phyloP scores from a whole-genome alignment of 2,888 invertebrate genomes.

The Neuroscelio doddi region DNA sequence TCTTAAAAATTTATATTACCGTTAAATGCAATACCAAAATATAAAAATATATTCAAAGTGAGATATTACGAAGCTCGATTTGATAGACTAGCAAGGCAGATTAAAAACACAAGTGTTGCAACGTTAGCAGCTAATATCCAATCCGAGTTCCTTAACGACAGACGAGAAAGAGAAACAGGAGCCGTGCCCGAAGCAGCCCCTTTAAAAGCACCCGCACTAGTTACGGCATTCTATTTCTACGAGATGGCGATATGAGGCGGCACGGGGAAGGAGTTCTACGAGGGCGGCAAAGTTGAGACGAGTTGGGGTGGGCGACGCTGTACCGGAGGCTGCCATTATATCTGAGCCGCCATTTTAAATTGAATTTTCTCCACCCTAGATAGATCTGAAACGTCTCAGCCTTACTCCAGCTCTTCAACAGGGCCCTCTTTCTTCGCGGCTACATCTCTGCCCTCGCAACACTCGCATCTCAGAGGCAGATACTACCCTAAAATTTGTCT shows the following conservation, averaged over 20 bases:
- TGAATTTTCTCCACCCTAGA: slow-evolving; percentile 71
- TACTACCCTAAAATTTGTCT: slow-evolving; percentile 52
- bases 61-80: too few relatives aligned
- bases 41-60: too few relatives aligned
- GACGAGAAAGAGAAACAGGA: slow-evolving; percentile 35
- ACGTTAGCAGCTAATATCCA: slow-evolving; percentile 34
- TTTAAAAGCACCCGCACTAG: slow-evolving; percentile 55
- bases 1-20: too few relatives aligned
- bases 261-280: slow-evolving; percentile 54
- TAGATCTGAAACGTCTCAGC: slow-evolving; percentile 70
- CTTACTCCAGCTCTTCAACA: slow-evolving; percentile 55
- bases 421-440: slow-evolving; percentile 55
- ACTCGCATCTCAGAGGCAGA: slow-evolving; percentile 47
- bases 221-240: slow-evolving; percentile 58
- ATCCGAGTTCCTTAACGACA: slow-evolving; percentile 36
- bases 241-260: slow-evolving; percentile 59
- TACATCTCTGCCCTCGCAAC: slow-evolving; percentile 33
- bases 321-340: slow-evolving; percentile 71
- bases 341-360: slow-evolving; percentile 72
- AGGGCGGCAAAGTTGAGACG: slow-evolving; percentile 68
- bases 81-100: too few relatives aligned
- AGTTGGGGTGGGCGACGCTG: slow-evolving; percentile 67
- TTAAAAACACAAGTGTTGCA: slow-evolving; percentile 2
- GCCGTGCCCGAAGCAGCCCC: slow-evolving; percentile 34
- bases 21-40: too few relatives aligned